Evolutionary conservation across 2,797 vertebrate genomes (phyloP).

Genomic region (Sebastes dallii): DNA sequence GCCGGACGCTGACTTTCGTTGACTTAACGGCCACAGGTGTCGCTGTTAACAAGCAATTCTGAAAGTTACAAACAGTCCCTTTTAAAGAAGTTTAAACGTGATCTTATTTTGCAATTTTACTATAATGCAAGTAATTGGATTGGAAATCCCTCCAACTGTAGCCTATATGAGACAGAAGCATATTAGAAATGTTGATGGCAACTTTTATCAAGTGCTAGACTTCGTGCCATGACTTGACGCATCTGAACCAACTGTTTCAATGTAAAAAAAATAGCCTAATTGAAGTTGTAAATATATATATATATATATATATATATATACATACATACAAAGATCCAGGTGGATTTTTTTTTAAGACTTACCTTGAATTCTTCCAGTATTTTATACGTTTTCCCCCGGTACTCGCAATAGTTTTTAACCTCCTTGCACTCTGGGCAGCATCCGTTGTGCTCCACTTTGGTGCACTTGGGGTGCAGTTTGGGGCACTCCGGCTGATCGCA

Average conservation of each 20-base stretch:
- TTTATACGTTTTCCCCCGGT: slow-evolving; percentile 97
- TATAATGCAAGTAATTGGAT: not conserved
- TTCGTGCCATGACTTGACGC: not conserved
- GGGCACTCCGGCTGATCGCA: slow-evolving; percentile 99
- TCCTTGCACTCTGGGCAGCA: slow-evolving; percentile 99
- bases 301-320: too few species aligned
- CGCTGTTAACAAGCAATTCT: too few species aligned
- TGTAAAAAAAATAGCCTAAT: not conserved
- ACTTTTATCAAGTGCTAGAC: not conserved
- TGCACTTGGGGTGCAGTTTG: slow-evolving; percentile 98
- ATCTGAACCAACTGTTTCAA: not conserved
- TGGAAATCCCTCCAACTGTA: not conserved
- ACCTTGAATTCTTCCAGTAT: slow-evolving; percentile 99
- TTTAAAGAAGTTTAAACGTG: not conserved
- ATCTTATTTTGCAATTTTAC: not conserved
- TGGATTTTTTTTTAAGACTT: slow-evolving; percentile 59
- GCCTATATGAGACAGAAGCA: not conserved
- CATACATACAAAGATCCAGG: too few species aligned
- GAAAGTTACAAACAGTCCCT: too few species aligned
- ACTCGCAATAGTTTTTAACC: slow-evolving; percentile 99
- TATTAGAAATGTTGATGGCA: not conserved
- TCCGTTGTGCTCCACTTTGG: slow-evolving; percentile 99
- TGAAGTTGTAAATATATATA: too few species aligned
- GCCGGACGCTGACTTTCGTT: too few species aligned
- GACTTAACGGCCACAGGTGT: too few species aligned